Evolutionary conservation across 2,888 invertebrate genomes (phyloP), one percentile per base, ranked within the genome.

Genomic region (Ceriagrion tenellum): DNA sequence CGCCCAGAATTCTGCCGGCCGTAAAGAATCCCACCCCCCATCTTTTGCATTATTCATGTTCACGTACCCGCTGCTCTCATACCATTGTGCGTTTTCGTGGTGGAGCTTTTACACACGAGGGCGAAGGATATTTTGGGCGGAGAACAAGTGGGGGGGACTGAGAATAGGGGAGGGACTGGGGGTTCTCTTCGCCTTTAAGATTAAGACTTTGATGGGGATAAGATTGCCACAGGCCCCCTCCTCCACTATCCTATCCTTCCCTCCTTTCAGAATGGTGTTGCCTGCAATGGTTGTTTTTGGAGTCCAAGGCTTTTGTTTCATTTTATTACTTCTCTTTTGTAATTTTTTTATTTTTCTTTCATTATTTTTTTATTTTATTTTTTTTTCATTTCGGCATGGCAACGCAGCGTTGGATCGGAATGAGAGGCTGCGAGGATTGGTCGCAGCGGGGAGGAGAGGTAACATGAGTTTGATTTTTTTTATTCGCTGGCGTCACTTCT

Each of bases 31-130:
- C 26, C 35, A 1, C 35, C 35, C 35, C 16, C 74, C 30, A 56
- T 0, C 59, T 56, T 63, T 40, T 93, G 93, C 93, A 93, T 93
- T 69, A 93, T 93, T 93, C 93, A 93, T 93, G 69, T 47, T 69
- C 69, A 47, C 59, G 93, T 93, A 93, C 59, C 69, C 93, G 69
- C 69, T 63, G 93, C 47, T 93, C 93, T 69, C 63, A 93, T 47
- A 69, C 81, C 81, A 81, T 81, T 81, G 81, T 35, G 81, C 81
- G 81, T 81, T 81, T 81, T 81, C 81, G 35, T 35, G 30, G 81
- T 35, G 30, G 35, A 35, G 81, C 81, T 81, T 81, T 81, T n/a
- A 81, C 18, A 35, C n/a, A 35, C 13, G 35, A 81, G 35, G 35
- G 81, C 16, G 81, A 35, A 35, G 35, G 81, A 18, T 26, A n/a